Conservation (phyloP, 2,888 invertebrate genomes). For the Lithophane leautieri region DNA sequence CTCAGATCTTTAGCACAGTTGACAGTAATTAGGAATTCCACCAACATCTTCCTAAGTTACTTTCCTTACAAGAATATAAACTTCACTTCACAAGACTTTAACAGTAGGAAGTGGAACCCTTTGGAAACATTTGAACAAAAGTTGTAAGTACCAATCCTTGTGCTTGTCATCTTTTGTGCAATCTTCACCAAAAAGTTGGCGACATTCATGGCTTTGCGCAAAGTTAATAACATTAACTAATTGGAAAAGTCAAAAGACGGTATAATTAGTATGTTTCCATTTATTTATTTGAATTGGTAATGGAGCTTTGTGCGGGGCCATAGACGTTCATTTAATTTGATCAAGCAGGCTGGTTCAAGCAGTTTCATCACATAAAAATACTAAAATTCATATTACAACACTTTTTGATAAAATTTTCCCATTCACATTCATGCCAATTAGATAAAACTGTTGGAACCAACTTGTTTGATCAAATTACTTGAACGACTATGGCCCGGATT, state of each 20-base stretch:
- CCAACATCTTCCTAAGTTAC: not conserved
- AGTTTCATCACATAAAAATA: too few species aligned
- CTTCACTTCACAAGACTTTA: not conserved
- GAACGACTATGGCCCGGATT: too few species aligned
- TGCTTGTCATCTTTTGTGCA: slow-evolving; percentile 50
- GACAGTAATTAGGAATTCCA: slow-evolving; percentile 9
- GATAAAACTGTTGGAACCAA: too few species aligned
- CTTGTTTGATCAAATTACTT: too few species aligned
- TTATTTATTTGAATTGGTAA: too few species aligned
- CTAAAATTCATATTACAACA: too few species aligned
- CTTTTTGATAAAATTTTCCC: too few species aligned
- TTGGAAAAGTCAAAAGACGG: slow-evolving; percentile 4
- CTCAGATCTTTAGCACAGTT: not conserved
- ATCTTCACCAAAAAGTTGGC: slow-evolving; percentile 14
- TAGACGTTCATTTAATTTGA: too few species aligned
- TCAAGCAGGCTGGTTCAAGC: too few species aligned
- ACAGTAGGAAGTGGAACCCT: not conserved
- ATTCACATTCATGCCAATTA: too few species aligned
- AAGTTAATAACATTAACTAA: slow-evolving; percentile 36
- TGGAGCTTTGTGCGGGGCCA: not conserved
- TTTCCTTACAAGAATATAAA: slow-evolving; percentile 26
- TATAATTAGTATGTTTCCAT: not conserved
- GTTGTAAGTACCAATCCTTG: slow-evolving; percentile 38
- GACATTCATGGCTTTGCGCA: slow-evolving; percentile 20
- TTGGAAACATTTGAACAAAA: slow-evolving; percentile 34